Evolutionary conservation across 1,140 invertebrate genomes (phyloP).

Genomic region (Zaprionus ghesquierei): DNA sequence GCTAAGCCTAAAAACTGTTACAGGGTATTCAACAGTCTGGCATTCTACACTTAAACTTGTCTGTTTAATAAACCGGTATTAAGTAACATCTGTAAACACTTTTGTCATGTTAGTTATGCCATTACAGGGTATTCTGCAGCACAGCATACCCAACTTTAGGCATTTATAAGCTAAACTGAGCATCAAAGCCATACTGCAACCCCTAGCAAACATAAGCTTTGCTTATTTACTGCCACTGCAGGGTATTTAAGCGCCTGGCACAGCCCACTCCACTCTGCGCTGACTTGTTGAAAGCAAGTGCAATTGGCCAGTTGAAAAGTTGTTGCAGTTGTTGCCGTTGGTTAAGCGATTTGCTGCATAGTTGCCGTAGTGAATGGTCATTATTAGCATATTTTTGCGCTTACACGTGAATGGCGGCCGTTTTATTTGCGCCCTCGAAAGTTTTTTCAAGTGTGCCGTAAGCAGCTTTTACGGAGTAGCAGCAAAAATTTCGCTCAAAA

Average conservation of each 20-base stretch:
- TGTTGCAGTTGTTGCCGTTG: constrained; percentile 19
- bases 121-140: background rate
- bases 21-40: background rate
- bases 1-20: too few species aligned
- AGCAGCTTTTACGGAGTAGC: constrained; percentile 11
- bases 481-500: background rate
- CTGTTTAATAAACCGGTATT: background rate
- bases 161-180: background rate
- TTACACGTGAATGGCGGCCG: constrained; percentile 56
- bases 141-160: background rate
- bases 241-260: background rate
- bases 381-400: constrained; percentile 66
- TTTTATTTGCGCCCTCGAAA: constrained; percentile 40
- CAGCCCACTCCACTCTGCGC: background rate
- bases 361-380: constrained; percentile 24
- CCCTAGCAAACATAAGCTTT: background rate
- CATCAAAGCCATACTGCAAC: background rate
- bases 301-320: constrained; percentile 52
- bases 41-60: background rate
- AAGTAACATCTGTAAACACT: too few species aligned
- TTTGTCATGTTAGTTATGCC: rapidly evolving
- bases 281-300: constrained; percentile 22
- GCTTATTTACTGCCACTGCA: background rate
- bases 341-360: constrained; percentile 23
- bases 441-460: constrained; percentile 42